These are phyloP conservation scores for Calidris pugnax DNA, from an alignment of 2,113 vertebrate genomes.

Conservation along the genomic window DNA sequence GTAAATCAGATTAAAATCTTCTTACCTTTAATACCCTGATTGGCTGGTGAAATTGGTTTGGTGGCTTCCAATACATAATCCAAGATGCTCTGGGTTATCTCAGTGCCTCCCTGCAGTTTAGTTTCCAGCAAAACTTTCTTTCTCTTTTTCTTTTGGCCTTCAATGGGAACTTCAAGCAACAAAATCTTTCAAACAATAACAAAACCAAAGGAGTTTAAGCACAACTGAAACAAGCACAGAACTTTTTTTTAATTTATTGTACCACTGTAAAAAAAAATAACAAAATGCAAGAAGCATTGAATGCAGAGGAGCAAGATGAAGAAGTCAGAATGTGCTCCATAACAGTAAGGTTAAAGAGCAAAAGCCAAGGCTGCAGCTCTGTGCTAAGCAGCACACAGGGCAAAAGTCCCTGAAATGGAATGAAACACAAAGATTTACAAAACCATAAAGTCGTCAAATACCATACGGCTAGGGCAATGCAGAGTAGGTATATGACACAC, in stretches of 20 bases:
- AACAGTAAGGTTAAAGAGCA: background rate
- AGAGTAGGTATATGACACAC: background rate
- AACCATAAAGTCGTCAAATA: background rate
- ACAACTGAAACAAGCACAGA: background rate
- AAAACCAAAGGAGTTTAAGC: conserved; percentile 6
- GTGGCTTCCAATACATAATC: conserved; percentile 94
- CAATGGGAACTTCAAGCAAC: conserved; percentile 92
- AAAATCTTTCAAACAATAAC: conserved; percentile 83
- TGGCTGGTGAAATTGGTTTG: conserved; percentile 90
- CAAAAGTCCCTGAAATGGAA: background rate
- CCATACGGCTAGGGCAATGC: background rate
- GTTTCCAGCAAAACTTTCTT: conserved; percentile 93
- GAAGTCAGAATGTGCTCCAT: background rate
- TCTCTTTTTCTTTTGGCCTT: conserved; percentile 96
- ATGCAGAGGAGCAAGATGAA: background rate
- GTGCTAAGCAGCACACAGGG: background rate
- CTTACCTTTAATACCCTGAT: conserved; percentile 93
- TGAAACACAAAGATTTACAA: background rate
- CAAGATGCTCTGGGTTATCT: conserved; percentile 89
- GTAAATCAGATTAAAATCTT: background rate
- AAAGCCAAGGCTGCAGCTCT: background rate
- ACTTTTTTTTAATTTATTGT: background rate
- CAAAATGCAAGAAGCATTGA: background rate
- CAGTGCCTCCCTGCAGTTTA: conserved; percentile 85
- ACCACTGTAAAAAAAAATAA: background rate